Evolutionary conservation across 2,113 vertebrate species (phyloP).

Genomic region (Chloebia gouldiae): DNA sequence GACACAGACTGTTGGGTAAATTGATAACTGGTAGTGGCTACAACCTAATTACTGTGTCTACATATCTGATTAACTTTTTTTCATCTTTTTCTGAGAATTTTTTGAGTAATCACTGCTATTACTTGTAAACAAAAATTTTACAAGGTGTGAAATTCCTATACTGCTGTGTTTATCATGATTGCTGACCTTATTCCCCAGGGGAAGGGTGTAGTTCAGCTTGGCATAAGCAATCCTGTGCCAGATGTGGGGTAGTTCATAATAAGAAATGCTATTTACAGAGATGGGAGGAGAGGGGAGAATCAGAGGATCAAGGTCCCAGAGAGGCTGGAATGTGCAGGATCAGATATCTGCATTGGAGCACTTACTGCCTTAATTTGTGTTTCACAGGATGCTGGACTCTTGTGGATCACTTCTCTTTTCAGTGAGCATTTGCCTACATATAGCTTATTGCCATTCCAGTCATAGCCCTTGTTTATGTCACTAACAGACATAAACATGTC

Average conservation of each 20-base stretch:
- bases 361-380: background rate
- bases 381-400: background rate
- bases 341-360: background rate
- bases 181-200: background rate
- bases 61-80: background rate
- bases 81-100: background rate
- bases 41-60: slow-evolving; percentile 17
- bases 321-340: background rate
- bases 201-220: slow-evolving; percentile 46
- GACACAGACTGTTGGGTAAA: background rate
- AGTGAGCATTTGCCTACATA: background rate
- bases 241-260: background rate
- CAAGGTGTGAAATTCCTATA: slow-evolving; percentile 47
- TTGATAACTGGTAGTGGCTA: slow-evolving; percentile 5
- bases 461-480: background rate
- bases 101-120: background rate
- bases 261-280: slow-evolving; percentile 16
- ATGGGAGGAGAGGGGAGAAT: background rate
- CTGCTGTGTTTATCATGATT: slow-evolving; percentile 33
- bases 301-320: background rate
- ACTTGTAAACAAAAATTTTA: slow-evolving; percentile 42
- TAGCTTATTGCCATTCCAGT: background rate
- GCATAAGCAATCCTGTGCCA: background rate
- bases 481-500: background rate
- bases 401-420: background rate